phyloP scores from a whole-genome alignment of 1,140 invertebrate species.

The Sinonovacula constricta region DNA sequence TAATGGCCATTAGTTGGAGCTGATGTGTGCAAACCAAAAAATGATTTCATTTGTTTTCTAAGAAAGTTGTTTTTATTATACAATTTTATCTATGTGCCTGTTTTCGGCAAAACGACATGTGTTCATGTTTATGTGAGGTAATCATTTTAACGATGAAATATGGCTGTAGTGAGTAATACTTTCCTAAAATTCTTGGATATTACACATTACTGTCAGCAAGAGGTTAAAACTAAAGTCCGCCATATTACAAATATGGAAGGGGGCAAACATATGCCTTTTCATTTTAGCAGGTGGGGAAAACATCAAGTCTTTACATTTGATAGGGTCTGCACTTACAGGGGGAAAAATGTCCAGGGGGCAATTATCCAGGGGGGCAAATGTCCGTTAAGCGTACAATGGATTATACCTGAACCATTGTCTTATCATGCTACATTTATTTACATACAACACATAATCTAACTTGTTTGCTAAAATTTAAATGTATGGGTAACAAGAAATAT shows the following conservation, averaged over 20 bases:
- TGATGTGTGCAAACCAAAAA: background rate
- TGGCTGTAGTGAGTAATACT: too few species aligned
- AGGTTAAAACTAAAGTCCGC: too few species aligned
- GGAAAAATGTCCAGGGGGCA: background rate
- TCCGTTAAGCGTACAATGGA: too few species aligned
- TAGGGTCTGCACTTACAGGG: background rate
- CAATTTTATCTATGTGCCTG: background rate
- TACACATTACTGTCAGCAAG: too few species aligned
- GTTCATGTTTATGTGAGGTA: too few species aligned
- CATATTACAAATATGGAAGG: too few species aligned
- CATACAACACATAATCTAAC: background rate
- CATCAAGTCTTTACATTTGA: background rate
- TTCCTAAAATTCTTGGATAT: too few species aligned
- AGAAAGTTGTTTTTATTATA: constrained; percentile 9
- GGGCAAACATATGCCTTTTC: too few species aligned
- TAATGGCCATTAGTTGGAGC: background rate
- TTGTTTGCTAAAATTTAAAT: background rate
- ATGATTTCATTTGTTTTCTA: background rate
- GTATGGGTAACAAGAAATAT: background rate
- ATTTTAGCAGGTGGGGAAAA: background rate
- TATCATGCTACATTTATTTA: too few species aligned
- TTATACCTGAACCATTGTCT: too few species aligned
- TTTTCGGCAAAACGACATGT: too few species aligned
- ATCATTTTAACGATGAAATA: too few species aligned
- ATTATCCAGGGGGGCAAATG: background rate